phyloP scores from a whole-genome alignment of 2,888 invertebrate genomes.

The Synanthedon tipuliformis region DNA sequence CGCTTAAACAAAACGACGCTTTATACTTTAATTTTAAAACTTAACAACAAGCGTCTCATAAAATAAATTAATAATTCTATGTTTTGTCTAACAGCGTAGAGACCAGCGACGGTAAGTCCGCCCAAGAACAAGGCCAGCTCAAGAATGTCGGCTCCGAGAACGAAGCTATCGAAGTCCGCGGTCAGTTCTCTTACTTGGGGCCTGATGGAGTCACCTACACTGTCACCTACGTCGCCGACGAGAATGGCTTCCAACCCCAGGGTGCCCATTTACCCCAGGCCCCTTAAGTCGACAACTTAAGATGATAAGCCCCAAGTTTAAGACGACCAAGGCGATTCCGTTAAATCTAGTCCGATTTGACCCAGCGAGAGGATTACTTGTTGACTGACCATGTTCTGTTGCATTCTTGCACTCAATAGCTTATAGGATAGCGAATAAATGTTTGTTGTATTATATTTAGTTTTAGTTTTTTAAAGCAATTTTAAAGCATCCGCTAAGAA shows the following conservation, averaged over 20 bases:
- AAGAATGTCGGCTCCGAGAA: constrained; percentile 34
- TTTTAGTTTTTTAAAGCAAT: not conserved
- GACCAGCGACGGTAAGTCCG: constrained; percentile 39
- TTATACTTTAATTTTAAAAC: too few relatives aligned
- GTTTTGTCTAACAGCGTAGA: constrained; percentile 21
- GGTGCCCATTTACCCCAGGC: constrained; percentile 39
- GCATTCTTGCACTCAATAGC: constrained; percentile 12
- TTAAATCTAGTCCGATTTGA: constrained; percentile 49
- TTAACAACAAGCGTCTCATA: too few relatives aligned
- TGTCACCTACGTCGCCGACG: constrained; percentile 61
- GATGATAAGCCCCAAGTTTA: not conserved
- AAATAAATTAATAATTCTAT: not conserved
- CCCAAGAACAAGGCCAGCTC: constrained; percentile 21
- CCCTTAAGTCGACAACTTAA: constrained; percentile 13
- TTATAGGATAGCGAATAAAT: constrained; percentile 22
- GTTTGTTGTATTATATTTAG: constrained; percentile 3
- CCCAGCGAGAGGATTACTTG: constrained; percentile 15
- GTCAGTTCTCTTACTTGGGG: constrained; percentile 43
- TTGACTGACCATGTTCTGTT: constrained; percentile 12
- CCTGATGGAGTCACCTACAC: constrained; percentile 55
- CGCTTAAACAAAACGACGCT: too few relatives aligned
- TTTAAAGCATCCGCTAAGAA: too few relatives aligned
- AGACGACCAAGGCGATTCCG: not conserved
- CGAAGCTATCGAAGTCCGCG: constrained; percentile 33
- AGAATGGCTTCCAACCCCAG: constrained; percentile 64